A percentile compares a stretch with the other conserved stretches of the same genome.
Evolutionary conservation across 2,888 invertebrate species (phyloP).

Genomic region (Cheilosia impressa): DNA sequence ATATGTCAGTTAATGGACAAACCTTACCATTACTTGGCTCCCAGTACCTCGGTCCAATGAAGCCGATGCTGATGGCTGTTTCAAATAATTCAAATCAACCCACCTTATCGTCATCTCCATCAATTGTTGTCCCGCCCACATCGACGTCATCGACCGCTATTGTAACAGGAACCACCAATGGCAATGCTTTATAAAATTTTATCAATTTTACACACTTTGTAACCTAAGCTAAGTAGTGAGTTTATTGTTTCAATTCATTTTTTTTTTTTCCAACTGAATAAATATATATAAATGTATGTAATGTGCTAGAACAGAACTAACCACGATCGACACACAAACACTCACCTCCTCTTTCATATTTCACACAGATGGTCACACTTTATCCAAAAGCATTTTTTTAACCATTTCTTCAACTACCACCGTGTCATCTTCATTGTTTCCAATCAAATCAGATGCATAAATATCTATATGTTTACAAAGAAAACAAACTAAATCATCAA

Average conservation of each 20-base stretch:
- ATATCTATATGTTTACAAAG: slow-evolving; percentile 75
- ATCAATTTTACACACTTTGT: slow-evolving; percentile 75
- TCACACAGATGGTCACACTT: slow-evolving; percentile 20
- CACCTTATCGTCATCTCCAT: slow-evolving; percentile 77
- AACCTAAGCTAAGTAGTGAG: slow-evolving; percentile 71
- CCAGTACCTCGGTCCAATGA: slow-evolving; percentile 78
- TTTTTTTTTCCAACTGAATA: slow-evolving; percentile 46
- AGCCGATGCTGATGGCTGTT: slow-evolving; percentile 78
- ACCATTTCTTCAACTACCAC: not conserved
- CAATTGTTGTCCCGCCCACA: slow-evolving; percentile 77
- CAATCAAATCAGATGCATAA: slow-evolving; percentile 46
- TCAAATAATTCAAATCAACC: slow-evolving; percentile 76
- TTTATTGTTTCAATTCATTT: slow-evolving; percentile 53
- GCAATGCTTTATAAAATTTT: slow-evolving; percentile 81
- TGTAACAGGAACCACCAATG: slow-evolving; percentile 83
- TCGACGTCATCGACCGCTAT: slow-evolving; percentile 78
- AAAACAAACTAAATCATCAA: slow-evolving; percentile 63
- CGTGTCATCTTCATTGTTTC: slow-evolving; percentile 11
- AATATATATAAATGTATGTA: slow-evolving; percentile 44
- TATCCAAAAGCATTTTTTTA: slow-evolving; percentile 41
- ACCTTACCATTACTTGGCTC: slow-evolving; percentile 76
- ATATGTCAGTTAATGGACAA: slow-evolving; percentile 77
- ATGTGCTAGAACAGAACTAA: slow-evolving; percentile 56
- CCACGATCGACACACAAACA: slow-evolving; percentile 48
- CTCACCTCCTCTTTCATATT: slow-evolving; percentile 43